Evolutionary conservation across 2,797 vertebrate species (phyloP).

Genomic region (Mormyrus proboscirostris): DNA sequence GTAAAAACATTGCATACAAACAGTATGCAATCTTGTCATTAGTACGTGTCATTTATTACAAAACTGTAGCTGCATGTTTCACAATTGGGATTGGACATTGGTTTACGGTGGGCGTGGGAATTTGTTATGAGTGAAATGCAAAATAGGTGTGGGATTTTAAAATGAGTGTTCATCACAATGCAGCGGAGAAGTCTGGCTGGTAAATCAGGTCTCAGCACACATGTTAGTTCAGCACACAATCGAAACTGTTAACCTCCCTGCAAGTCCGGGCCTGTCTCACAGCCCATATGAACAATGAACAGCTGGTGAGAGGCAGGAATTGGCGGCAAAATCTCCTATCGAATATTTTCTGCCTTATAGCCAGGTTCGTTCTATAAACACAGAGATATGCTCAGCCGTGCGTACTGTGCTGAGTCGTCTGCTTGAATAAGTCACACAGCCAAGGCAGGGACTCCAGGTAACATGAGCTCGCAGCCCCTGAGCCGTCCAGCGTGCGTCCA

Average conservation of each 20-base stretch:
- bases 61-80: not conserved
- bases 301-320: not conserved
- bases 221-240: not conserved
- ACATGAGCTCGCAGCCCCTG: not conserved
- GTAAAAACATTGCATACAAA: not conserved
- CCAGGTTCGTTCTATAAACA: not conserved
- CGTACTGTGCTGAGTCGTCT: not conserved
- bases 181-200: not conserved
- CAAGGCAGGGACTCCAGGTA: not conserved
- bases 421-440: not conserved
- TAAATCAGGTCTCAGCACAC: not conserved
- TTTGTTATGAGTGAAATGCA: not conserved
- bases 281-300: not conserved
- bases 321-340: not conserved
- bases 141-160: not conserved
- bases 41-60: not conserved
- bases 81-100: not conserved
- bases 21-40: not conserved
- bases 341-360: not conserved
- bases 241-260: not conserved
- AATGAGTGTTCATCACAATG: not conserved
- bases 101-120: not conserved
- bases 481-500: not conserved
- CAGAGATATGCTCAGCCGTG: not conserved
- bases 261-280: slow-evolving; percentile 16